phyloP scores from a whole-genome alignment of 2,888 invertebrate genomes.

The Villa cingulata region DNA sequence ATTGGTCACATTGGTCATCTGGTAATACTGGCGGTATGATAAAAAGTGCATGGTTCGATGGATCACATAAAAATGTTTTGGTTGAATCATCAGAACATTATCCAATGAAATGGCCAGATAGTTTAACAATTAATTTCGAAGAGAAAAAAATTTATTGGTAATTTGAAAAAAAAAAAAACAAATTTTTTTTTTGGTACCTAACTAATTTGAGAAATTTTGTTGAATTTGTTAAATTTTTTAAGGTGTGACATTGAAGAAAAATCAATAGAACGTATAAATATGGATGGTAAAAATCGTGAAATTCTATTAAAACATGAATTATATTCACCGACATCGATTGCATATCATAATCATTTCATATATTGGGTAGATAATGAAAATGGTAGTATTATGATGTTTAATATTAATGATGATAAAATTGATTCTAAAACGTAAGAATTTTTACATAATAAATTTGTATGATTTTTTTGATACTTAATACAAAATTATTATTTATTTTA shows the following conservation, averaged over 20 bases:
- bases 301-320: slow-evolving; percentile 39
- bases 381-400: slow-evolving; percentile 43
- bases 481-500: neutral
- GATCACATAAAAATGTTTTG: slow-evolving; percentile 44
- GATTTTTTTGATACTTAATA: neutral
- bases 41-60: slow-evolving; percentile 63
- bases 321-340: slow-evolving; percentile 55
- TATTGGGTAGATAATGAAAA: slow-evolving; percentile 59
- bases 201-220: neutral
- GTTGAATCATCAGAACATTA: slow-evolving; percentile 48
- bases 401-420: slow-evolving; percentile 25
- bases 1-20: slow-evolving; percentile 60
- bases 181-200: too few relatives aligned
- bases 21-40: slow-evolving; percentile 41
- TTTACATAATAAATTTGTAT: too few relatives aligned
- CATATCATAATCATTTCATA: slow-evolving; percentile 46
- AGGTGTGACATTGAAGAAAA: slow-evolving; percentile 57
- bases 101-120: slow-evolving; percentile 52
- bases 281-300: slow-evolving; percentile 41
- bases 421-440: slow-evolving; percentile 10
- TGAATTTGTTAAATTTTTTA: neutral
- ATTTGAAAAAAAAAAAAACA: slow-evolving; percentile 7
- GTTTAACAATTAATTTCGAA: slow-evolving; percentile 51
- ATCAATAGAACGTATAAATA: slow-evolving; percentile 50
- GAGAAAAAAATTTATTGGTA: slow-evolving; percentile 47